Base-by-base conservation (phyloP, 2,113 vertebrate species). In the Gobio gobio region DNA sequence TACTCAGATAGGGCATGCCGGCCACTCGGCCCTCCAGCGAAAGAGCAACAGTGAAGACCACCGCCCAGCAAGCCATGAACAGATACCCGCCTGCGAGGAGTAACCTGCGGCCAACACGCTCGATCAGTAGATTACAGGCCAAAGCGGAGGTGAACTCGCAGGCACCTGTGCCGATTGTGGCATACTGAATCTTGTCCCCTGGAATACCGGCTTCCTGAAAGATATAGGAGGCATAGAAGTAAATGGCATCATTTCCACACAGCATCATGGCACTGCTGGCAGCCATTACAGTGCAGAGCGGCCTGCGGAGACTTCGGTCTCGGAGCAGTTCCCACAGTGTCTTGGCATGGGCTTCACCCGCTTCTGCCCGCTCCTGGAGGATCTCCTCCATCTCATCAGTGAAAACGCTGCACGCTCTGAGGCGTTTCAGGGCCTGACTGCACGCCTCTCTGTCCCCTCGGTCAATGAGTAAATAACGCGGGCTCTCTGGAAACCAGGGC, bases 391-490 rank as follows among this genome's bases (percentile, higher is more conserved):
- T 92, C 93, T 99, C 97, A 1, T 3, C 29, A 0, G 78, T 79
- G 1, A 95, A 82, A 64, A 94, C 93, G 0, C 49, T 33, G 0
- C 90, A 89, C 0, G 95, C 96, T 0, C 95, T 91, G 26, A 98
- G 93, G 83, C 91, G 91, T 10, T 24, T 90, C 68, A 98, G 93
- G 0, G 97, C 97, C 66, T 24, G 89, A 54, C 93, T 63, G 59
- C 97, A 98, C 13, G 94, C 94, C 12, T 95, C 91, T 3, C 83
- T 87, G 76, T 99, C 96, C 5, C 94, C 95, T n/a, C 86, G 58
- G 92, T 99, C 97, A 24, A 97, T 97, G 88, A 99, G 93, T n/a
- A 98, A 94, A 89, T 96, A 98, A 1, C 96, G 94, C 0, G 97
- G 97, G 85, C 97, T 98, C 86, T 99, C 96, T 0, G 96, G 97